Evolutionary conservation across 2,888 invertebrate genomes (phyloP), one percentile per base, ranked within the genome.

Genomic region (Pemphredon lugubris): DNA sequence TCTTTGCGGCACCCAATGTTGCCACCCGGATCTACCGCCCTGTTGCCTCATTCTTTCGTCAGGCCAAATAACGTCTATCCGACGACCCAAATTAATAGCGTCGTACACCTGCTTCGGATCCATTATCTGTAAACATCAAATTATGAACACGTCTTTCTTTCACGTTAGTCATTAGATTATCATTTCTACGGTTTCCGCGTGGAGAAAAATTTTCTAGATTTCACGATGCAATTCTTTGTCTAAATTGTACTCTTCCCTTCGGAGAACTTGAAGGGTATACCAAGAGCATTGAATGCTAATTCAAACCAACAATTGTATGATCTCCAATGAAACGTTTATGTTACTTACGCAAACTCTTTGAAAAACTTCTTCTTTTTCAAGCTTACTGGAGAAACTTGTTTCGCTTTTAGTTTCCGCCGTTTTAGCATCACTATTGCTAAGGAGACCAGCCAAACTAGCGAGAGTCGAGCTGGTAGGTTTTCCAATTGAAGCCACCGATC

Each of bases 21-120:
- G 94, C 98, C 98, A 98, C 80, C 93, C 94, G 47, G 95, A 95
- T 74, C 96, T 92, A 0, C 98, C 98, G 0, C 98, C 98, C 75
- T 95, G 92, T 70, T 94, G 93, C 58, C 97, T 91, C 95, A 97
- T 96, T 54, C 93, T 93, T 87, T 98, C 97, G 80, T 95, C 95
- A 0, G 98, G 98, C 98, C 98, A 99, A 79, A 94, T 93, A n/a
- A 98, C 97, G 85, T 98, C 98, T 67, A 97, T 97, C 73, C 97
- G 91, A 70, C 97, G 91, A 6, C 97, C 97, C 77, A 97, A 91
- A 89, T 98, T 98, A 63, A 98, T 95, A 73, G 96, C 96, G 87
- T 98, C 97, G 85, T 96, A 98, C 44, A 98, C 96, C 84, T 93
- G 92, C 88, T 92, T 93, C 9, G 93, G 93, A 88, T 94, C 93